A percentile compares a stretch with the other conserved stretches of the same genome.
Evolutionary conservation across 2,113 vertebrate species (phyloP).

Genomic region (Saguinus imperator): DNA sequence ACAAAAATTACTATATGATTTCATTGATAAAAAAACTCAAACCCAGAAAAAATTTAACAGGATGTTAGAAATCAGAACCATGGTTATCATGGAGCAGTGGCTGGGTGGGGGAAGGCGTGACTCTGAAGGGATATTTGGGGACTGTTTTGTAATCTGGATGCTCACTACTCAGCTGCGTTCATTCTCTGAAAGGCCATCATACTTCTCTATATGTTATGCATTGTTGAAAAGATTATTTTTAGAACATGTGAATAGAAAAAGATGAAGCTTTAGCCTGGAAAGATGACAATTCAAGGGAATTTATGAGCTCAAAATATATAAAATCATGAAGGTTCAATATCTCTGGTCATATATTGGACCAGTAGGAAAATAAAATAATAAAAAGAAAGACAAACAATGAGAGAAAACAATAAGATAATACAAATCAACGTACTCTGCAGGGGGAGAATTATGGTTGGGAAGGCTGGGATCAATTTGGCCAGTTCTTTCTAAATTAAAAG

Average conservation of each 20-base stretch:
- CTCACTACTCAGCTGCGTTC: not conserved
- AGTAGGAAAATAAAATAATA: slow-evolving; percentile 63
- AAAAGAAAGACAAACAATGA: slow-evolving; percentile 77
- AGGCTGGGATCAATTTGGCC: slow-evolving; percentile 82
- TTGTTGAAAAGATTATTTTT: not conserved
- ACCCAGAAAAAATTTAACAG: not conserved
- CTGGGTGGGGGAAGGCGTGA: not conserved
- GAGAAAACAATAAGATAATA: slow-evolving; percentile 73
- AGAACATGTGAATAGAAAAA: not conserved
- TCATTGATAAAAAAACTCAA: not conserved
- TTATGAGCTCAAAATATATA: not conserved
- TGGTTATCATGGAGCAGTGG: not conserved
- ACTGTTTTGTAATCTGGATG: not conserved
- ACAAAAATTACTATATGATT: not conserved
- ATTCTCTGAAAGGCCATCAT: not conserved
- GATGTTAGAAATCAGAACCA: not conserved
- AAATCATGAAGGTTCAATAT: not conserved
- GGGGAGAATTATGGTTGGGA: slow-evolving; percentile 76
- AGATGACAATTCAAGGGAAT: slow-evolving; percentile 27
- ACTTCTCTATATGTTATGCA: not conserved
- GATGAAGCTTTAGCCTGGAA: not conserved
- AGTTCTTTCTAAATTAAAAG: slow-evolving; percentile 86
- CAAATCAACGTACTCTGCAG: slow-evolving; percentile 69
- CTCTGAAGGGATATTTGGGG: not conserved
- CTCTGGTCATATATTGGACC: not conserved